Conservation (phyloP, 1,140 invertebrate species). For the Drosophila bocki region DNA sequence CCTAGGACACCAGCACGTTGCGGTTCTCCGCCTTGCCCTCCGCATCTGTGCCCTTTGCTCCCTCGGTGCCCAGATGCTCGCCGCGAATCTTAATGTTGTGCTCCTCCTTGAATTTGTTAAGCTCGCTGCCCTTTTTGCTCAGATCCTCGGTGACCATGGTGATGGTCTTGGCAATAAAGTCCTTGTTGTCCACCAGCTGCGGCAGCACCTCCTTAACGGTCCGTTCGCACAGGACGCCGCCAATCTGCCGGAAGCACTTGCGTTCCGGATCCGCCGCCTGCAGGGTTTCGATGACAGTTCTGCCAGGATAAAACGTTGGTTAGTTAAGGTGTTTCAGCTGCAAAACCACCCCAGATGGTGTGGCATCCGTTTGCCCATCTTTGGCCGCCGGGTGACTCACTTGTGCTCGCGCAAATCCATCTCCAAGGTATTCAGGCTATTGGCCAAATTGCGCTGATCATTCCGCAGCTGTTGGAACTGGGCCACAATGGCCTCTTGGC, state of each 20-base stretch:
- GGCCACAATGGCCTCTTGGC: conserved; percentile 92
- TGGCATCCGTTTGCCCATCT: background rate
- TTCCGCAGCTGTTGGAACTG: conserved; percentile 94
- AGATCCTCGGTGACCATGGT: conserved; percentile 92
- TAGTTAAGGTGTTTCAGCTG: conserved; percentile 24
- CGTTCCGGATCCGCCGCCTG: conserved; percentile 93
- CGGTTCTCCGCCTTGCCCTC: conserved; percentile 85
- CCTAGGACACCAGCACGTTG: conserved; percentile 87
- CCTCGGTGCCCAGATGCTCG: conserved; percentile 86
- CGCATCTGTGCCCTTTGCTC: conserved; percentile 80
- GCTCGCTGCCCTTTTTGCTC: conserved; percentile 94
- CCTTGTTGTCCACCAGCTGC: conserved; percentile 92
- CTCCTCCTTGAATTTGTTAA: conserved; percentile 97
- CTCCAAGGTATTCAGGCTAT: conserved; percentile 96
- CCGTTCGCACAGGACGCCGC: conserved; percentile 96
- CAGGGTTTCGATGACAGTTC: conserved; percentile 97
- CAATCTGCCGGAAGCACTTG: conserved; percentile 97
- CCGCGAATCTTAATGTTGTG: conserved; percentile 93
- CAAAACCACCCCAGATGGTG: conserved; percentile 4
- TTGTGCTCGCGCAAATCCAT: conserved; percentile 97
- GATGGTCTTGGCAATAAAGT: conserved; percentile 92
- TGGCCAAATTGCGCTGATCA: conserved; percentile 94
- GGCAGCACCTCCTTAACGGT: conserved; percentile 97
- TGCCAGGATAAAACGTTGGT: conserved; percentile 81
- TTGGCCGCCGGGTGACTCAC: conserved; percentile 87